Evolutionary conservation across 2,888 invertebrate species (phyloP).

Genomic region (Acrobasis repandana): DNA sequence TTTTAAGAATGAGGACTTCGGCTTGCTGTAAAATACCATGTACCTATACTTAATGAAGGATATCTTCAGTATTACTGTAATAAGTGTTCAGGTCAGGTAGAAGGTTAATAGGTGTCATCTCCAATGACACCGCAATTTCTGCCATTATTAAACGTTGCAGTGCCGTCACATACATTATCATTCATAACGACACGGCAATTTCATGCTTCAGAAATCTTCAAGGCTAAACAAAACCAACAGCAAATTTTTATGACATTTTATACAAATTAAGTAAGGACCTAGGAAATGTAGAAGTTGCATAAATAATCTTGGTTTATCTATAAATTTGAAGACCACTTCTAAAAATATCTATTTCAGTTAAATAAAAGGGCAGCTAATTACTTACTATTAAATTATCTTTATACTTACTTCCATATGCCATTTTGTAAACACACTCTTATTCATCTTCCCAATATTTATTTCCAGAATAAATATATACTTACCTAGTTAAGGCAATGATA

Average conservation of each 20-base stretch:
- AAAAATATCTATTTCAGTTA: neutral
- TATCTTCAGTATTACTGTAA: too few relatives aligned
- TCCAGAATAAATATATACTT: neutral
- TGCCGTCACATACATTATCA: conserved; percentile 12
- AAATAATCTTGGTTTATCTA: neutral
- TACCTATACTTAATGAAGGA: neutral
- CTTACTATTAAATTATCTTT: neutral
- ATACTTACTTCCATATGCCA: neutral
- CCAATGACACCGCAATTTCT: conserved; percentile 8
- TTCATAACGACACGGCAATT: conserved; percentile 5
- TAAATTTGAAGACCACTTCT: too few relatives aligned
- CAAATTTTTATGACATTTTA: neutral
- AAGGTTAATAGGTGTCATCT: neutral
- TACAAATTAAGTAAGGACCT: neutral
- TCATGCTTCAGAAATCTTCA: conserved; percentile 13
- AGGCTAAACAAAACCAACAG: conserved; percentile 8
- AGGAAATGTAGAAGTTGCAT: neutral
- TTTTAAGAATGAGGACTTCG: conserved; percentile 7
- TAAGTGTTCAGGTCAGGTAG: neutral
- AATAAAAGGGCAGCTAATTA: neutral
- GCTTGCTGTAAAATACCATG: neutral
- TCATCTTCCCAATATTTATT: neutral
- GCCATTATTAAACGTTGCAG: neutral
- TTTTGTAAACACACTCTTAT: neutral
- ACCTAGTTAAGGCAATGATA: neutral